Evolutionary conservation across 2,888 invertebrate genomes (phyloP), one percentile per base, ranked within the genome.

Genomic region (Alviniconcha strummeri): DNA sequence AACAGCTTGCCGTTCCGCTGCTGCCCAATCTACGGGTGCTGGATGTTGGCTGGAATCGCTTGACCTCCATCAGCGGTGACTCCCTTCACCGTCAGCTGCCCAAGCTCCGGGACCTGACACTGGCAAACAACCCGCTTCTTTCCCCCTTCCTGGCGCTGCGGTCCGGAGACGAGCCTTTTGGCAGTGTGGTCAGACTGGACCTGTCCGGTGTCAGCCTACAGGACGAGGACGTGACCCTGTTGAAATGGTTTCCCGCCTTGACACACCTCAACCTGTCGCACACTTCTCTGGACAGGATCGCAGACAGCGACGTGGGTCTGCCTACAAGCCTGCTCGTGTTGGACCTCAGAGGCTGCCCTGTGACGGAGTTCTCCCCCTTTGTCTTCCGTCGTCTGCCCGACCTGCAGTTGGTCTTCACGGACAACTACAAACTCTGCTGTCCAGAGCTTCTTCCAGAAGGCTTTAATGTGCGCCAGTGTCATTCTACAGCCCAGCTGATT

Each of bases 341-440:
- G 11, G 81, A 81, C 36, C 36, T 81, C 13, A 15, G 17, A 6
- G 54, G 17, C 54, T 81, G 71, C 36, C 56, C 57, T 4, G 36
- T 81, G 19, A 13, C 6, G 4, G n/a, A 2, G 15, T 81, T 81
- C 57, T 56, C 56, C 9, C 8, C 5, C 5, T 19, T 57, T 17
- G 19, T 81, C 6, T 36, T 81, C 54, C 55, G 36, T 1, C 72
- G 74, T 13, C 69, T 81, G 5, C 56, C 36, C 5, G 2, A 52
- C 1, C 54, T 81, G 36, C 55, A 81, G n/a, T 11, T n/a, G 19
- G 72, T 81, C 17, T 55, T 2, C 54, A 57, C 81, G 9, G 69
- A 69, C 52, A 81, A 74, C 57, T 81, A 57, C 17, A 81, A 81
- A 74, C 13, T 81, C 71, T 81, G 81, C 60, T 81, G 81, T 11